Percentiles rank a stretch among this genome's conserved stretches.
phyloP scores from a whole-genome alignment of 1,140 invertebrate genomes.

The Bombyx mandarina region DNA sequence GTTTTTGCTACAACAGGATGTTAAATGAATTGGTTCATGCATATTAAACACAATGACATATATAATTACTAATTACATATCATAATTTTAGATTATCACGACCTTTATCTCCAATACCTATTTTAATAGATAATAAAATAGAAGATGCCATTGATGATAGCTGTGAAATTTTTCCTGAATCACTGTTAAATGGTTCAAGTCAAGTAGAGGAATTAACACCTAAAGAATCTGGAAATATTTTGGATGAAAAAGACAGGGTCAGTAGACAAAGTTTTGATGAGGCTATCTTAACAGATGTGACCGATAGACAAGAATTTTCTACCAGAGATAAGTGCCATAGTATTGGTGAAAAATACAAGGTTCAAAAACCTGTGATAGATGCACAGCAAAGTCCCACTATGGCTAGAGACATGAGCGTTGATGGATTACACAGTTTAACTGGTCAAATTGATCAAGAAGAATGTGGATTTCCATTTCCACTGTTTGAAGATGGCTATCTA shows the following conservation, averaged over 20 bases:
- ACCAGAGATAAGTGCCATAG: conserved; percentile 65
- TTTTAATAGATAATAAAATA: conserved; percentile 56
- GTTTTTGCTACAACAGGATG: too few relatives aligned
- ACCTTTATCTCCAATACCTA: conserved; percentile 84
- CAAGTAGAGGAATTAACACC: conserved; percentile 48
- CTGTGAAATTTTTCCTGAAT: conserved; percentile 37
- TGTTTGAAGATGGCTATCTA: conserved; percentile 94
- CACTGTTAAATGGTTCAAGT: conserved; percentile 43
- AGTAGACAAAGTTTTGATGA: conserved; percentile 64
- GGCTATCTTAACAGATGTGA: conserved; percentile 40
- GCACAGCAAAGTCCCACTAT: conserved; percentile 65
- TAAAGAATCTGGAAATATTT: conserved; percentile 56
- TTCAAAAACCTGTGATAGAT: conserved; percentile 49
- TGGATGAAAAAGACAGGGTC: conserved; percentile 60
- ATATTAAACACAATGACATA: not conserved
- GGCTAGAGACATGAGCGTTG: conserved; percentile 69
- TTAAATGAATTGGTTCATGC: too few relatives aligned
- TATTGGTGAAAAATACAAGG: conserved; percentile 65
- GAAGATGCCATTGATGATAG: conserved; percentile 34
- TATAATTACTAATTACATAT: conserved; percentile 2
- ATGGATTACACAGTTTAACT: conserved; percentile 62
- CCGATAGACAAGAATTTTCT: conserved; percentile 43
- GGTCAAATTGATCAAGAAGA: conserved; percentile 78
- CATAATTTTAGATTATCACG: conserved; percentile 75
- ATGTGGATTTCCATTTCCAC: conserved; percentile 89